Evolutionary conservation across 1,140 invertebrate genomes (phyloP), one percentile per base, ranked within the genome.

Genomic region (Zaprionus gabonicus): DNA sequence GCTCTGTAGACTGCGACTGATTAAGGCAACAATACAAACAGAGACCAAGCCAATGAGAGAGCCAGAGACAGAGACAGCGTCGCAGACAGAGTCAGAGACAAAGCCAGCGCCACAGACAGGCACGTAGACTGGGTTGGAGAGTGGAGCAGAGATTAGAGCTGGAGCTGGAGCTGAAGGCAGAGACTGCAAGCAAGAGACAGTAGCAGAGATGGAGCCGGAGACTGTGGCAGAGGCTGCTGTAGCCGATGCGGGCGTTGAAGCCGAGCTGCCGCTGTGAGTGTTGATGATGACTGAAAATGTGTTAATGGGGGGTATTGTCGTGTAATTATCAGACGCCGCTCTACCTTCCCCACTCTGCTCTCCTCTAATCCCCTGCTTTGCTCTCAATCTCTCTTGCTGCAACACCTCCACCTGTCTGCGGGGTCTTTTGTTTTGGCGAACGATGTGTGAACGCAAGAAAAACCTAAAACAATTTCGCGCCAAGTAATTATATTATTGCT

Each of bases 281-380:
- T 57, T 75, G 80, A 67, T 56, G 67, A 81, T 81, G 85, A 72
- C 80, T 87, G 83, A 90, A 88, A 84, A 88, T 88, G 84, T 88
- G 84, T 88, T 88, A 88, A 88, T 88, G 84, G 84, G 85, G 84
- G 84, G 84, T 90, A 88, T 88, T 88, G 85, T 88, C 85, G 84
- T 88, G 81, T 88, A 88, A 88, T 88, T 88, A 88, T 90, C 84
- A 87, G 64, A 56, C 63, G 36, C 62, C 41, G 62, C 44, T 28
- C 20, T 17, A 13, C 28, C 5, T 15, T 0, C 49, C 55, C 77
- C 34, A 12, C 31, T 38, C 27, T 44, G 13, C 23, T n/a, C 44
- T 44, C 17, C 23, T 12, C 44, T 44, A 74, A 68, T 53, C 51
- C 76, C 60, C 81, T 80, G 1, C 5, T 67, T 79, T 69, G 44